Conservation (phyloP, 2,888 invertebrate species). For the Macroteleia sp. region DNA sequence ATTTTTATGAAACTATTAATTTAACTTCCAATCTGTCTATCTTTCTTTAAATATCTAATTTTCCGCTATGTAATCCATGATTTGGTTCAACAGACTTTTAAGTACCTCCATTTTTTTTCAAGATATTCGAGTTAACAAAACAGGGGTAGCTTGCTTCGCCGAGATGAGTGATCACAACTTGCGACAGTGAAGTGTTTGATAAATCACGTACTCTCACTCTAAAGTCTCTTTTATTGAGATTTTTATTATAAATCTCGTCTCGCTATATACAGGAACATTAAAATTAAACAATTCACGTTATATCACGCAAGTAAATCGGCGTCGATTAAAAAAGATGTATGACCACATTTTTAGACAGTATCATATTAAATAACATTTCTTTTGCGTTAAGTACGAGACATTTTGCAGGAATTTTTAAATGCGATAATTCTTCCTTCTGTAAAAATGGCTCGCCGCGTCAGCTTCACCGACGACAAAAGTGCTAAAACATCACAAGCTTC, state of each 20-base stretch:
- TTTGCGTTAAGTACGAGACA: slow-evolving; percentile 1
- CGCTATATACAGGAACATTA: neutral
- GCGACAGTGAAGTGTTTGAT: slow-evolving; percentile 40
- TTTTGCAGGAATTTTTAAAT: slow-evolving; percentile 8
- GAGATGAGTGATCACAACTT: slow-evolving; percentile 44
- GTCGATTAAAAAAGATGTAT: too few species aligned
- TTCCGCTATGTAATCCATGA: neutral
- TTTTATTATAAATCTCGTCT: slow-evolving; percentile 22
- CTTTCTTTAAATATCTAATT: neutral
- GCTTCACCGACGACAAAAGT: slow-evolving; percentile 44
- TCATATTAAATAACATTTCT: too few species aligned
- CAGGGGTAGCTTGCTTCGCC: slow-evolving; percentile 18
- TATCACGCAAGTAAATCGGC: neutral
- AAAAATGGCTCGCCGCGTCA: slow-evolving; percentile 38
- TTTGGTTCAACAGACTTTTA: slow-evolving; percentile 19
- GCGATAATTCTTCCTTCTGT: slow-evolving; percentile 16
- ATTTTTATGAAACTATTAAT: too few species aligned
- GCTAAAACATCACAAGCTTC: slow-evolving; percentile 45
- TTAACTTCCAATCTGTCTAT: too few species aligned
- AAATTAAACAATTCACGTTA: slow-evolving; percentile 24
- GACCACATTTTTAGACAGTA: too few species aligned
- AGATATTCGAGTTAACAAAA: slow-evolving; percentile 28
- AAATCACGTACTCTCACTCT: slow-evolving; percentile 46
- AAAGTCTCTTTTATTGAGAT: slow-evolving; percentile 19
- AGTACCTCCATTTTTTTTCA: slow-evolving; percentile 19